Evolutionary conservation across 2,888 invertebrate genomes (phyloP), one percentile per base, ranked within the genome.

Genomic region (Meliscaeva auricollis): DNA sequence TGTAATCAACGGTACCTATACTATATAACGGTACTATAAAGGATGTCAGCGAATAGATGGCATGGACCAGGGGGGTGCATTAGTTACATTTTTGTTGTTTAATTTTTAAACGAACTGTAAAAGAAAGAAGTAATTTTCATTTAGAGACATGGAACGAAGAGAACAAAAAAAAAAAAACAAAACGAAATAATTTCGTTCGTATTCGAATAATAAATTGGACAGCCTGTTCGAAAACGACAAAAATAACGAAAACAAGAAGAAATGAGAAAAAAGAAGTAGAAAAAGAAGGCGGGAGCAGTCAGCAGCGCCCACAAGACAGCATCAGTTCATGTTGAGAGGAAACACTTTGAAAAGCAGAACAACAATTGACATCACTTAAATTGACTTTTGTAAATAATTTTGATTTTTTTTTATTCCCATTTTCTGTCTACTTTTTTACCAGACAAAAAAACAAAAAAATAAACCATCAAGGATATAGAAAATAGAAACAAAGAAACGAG

Each of bases 371-470:
- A 72, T 75, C 75, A 58, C 75, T 84, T 84, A 80, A 84, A 84
- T 84, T 84, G 84, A 84, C 80, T 84, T 84, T 84, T 70, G 75
- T 64, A 84, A 80, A 80, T 80, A 80, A 84, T 80, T 84, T 58
- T 72, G 72, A 32, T 41, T 62, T 81, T 52, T 52, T 60, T 68
- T 77, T 26, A 15, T 3, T 26, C 46, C 46, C 26, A 62, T 77
- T 17, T 13, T 8, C 44, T 22, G 26, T 48, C n/a, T 13, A 20
- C 35, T 13, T 22, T 22, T 20, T 35, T 6, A 2, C 11, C 8
- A 20, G 52, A 64, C 48, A 44, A 8, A 22, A 46, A 38, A 64
- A 32, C 9, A n/a, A 17, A 22, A 38, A 30, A 26, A 50, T 30
- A 35, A 38, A 32, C 32, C 44, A 62, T 62, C 11, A 54, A 48